These are phyloP conservation scores for Clinocottus analis DNA, from an alignment of 2,113 vertebrate genomes.

Conservation along the genomic window DNA sequence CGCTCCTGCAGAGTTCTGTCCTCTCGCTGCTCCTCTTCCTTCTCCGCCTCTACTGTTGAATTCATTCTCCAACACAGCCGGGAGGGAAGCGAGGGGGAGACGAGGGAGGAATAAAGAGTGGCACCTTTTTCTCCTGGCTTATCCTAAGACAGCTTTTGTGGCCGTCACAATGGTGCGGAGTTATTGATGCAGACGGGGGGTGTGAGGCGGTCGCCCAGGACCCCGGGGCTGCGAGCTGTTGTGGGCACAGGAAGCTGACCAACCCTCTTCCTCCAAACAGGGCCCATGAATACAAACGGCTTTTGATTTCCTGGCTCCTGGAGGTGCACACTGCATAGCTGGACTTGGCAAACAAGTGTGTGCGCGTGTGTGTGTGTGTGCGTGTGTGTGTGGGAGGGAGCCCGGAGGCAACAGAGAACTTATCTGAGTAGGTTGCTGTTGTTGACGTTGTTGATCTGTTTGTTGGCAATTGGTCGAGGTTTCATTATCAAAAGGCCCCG, in stretches of 20 bases:
- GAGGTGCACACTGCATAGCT: constrained; percentile 50
- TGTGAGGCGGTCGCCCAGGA: constrained; percentile 62
- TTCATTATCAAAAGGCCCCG: constrained; percentile 22
- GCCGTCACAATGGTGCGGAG: constrained; percentile 63
- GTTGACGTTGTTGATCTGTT: constrained; percentile 17
- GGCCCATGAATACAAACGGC: constrained; percentile 64
- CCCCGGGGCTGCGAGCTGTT: constrained; percentile 33
- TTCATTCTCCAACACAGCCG: constrained; percentile 52
- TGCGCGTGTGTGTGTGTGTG: background rate
- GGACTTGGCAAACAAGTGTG: constrained; percentile 9
- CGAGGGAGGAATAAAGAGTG: constrained; percentile 74
- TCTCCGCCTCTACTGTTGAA: constrained; percentile 66
- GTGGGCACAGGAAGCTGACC: constrained; percentile 65
- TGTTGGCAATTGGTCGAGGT: constrained; percentile 13
- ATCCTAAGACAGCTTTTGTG: constrained; percentile 72
- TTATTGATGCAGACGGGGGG: constrained; percentile 70
- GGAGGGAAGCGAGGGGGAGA: constrained; percentile 64
- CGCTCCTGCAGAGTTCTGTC: constrained; percentile 8
- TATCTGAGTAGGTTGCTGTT: constrained; percentile 40
- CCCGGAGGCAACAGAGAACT: constrained; percentile 51
- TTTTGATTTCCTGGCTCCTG: constrained; percentile 74
- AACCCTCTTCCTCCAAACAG: constrained; percentile 50
- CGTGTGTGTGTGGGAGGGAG: too few relatives aligned
- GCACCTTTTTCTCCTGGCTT: constrained; percentile 66
- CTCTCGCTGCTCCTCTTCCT: background rate